phyloP scores from a whole-genome alignment of 2,888 invertebrate genomes.

The Suillia variegata region DNA sequence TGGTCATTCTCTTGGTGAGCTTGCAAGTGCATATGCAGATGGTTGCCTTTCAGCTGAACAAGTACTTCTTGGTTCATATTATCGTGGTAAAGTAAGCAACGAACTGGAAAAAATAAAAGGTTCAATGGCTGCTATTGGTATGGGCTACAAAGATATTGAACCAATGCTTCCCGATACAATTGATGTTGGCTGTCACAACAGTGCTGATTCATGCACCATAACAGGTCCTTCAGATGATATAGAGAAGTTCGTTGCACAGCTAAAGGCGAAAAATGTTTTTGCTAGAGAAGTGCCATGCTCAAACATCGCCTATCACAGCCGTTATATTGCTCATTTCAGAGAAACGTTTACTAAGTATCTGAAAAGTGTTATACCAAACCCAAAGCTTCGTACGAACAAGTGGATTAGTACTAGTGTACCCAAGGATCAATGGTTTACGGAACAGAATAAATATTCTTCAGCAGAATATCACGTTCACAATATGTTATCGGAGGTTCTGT shows the following conservation, averaged over 20 bases:
- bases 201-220: constrained; percentile 83
- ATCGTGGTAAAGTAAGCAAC: constrained; percentile 76
- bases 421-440: constrained; percentile 70
- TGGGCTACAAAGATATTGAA: constrained; percentile 64
- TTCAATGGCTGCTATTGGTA: constrained; percentile 89
- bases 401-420: constrained; percentile 88
- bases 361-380: constrained; percentile 68
- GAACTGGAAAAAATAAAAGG: constrained; percentile 73
- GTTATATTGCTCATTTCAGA: constrained; percentile 73
- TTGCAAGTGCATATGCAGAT: constrained; percentile 94
- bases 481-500: constrained; percentile 66
- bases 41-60: constrained; percentile 85
- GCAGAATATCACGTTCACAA: constrained; percentile 89
- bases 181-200: constrained; percentile 85
- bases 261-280: constrained; percentile 74
- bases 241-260: constrained; percentile 67
- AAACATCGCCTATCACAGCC: constrained; percentile 86
- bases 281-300: constrained; percentile 82
- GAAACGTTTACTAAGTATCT: constrained; percentile 70
- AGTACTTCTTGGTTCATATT: constrained; percentile 83
- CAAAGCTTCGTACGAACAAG: constrained; percentile 70
- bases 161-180: constrained; percentile 74
- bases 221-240: constrained; percentile 79
- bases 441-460: constrained; percentile 68
- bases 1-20: constrained; percentile 91